phyloP scores from a whole-genome alignment of 2,113 vertebrate species.

The Ictalurus punctatus region DNA sequence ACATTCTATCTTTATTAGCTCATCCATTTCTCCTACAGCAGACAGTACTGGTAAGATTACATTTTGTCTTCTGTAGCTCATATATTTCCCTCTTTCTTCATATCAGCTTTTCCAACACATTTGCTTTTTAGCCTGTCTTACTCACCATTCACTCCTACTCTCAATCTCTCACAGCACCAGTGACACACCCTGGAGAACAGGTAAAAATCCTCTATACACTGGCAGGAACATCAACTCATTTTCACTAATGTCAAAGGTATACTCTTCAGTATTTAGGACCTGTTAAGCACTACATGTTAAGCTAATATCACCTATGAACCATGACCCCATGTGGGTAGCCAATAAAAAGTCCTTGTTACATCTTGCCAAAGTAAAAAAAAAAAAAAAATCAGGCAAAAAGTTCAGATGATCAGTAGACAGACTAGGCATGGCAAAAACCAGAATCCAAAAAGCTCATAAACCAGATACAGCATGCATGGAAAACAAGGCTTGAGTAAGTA shows the following conservation, averaged over 20 bases:
- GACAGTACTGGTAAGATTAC: slow-evolving; percentile 49
- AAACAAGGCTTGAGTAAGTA: no score
- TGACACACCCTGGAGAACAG: slow-evolving; percentile 2
- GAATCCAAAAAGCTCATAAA: no score
- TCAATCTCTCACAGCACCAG: neutral
- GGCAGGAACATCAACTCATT: neutral
- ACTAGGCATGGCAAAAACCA: no score
- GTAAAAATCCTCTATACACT: slow-evolving; percentile 4
- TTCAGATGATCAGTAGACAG: no score
- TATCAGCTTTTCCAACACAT: neutral
- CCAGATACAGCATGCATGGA: no score
- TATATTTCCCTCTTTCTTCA: neutral
- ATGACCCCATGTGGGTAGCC: neutral
- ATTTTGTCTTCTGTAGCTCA: neutral
- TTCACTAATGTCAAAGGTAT: neutral
- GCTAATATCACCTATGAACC: neutral
- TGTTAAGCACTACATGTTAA: neutral
- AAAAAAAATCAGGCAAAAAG: no score
- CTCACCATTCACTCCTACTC: neutral
- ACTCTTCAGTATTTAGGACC: neutral
- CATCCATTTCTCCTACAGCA: slow-evolving; percentile 44
- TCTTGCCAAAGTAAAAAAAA: neutral
- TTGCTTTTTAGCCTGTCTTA: neutral
- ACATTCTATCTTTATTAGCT: slow-evolving; percentile 53
- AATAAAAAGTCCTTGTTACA: neutral